Evolutionary conservation across 2,888 invertebrate genomes (phyloP), one percentile per base, ranked within the genome.

Genomic region (Acronicta alni): DNA sequence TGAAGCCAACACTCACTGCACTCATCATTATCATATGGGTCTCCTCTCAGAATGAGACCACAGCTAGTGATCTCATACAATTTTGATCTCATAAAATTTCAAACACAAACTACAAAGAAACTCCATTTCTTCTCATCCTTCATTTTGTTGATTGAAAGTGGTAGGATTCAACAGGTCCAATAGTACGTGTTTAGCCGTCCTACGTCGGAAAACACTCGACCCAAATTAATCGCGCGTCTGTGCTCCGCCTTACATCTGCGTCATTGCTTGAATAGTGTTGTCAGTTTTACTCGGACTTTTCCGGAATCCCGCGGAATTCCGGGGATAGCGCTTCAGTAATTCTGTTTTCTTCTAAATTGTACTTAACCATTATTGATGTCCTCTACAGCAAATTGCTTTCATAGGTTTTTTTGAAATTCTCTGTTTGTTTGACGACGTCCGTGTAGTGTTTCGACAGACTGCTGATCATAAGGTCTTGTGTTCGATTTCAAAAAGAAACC

Each of bases 221-320:
- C 59, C 30, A 73, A 76, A 76, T 76, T 64, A 76, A 69, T 73
- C 49, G 54, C 38, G 12, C 49, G 44, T 61, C 61, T 60, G 46
- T 1, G 26, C 46, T 6, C 9, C 44, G 26, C 51, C 60, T 65
- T 57, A 45, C 43, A 57, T 58, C 37, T 56, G 54, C 37, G 35
- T 43, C 56, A 42, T 15, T 17, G 26, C 39, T 37, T 57, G 26
- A 23, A 26, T 57, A 65, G 59, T 46, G 62, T 3, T 64, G 38
- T 16, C 20, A 42, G 9, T 32, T 30, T 42, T 32, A 32, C 8
- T 12, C 16, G 6, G 15, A 16, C n/a, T 45, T 9, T 9, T 9
- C 14, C 15, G 42, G 38, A 16, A 53, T 38, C 20, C 38, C 41
- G 35, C 51, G 37, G 17, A 18, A 37, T 44, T 17, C 44, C 32